Percentiles rank a stretch among this genome's conserved stretches.
phyloP scores from a whole-genome alignment of 1,140 invertebrate species.

The Hormaphis cornu region DNA sequence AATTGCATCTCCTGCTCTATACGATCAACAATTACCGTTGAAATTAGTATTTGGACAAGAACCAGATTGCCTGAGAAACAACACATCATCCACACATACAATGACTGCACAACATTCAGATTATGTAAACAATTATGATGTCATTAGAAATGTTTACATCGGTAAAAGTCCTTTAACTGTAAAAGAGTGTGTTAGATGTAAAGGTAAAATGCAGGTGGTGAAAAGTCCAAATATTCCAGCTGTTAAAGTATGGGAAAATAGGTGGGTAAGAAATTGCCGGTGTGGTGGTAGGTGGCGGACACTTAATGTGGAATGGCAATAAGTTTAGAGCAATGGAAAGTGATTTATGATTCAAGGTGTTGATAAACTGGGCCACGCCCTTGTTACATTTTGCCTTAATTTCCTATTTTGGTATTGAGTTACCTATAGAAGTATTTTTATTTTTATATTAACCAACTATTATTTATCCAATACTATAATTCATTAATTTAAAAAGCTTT shows the following conservation, averaged over 20 bases:
- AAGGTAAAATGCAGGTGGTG: slow-evolving; percentile 60
- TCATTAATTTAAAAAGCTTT: neutral
- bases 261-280: slow-evolving; percentile 65
- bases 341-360: too few relatives aligned
- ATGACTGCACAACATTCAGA: slow-evolving; percentile 54
- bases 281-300: slow-evolving; percentile 73
- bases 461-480: neutral
- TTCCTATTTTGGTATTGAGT: too few relatives aligned
- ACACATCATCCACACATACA: slow-evolving; percentile 56
- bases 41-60: slow-evolving; percentile 64
- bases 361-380: too few relatives aligned
- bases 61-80: slow-evolving; percentile 57
- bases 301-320: slow-evolving; percentile 40
- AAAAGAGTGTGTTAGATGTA: slow-evolving; percentile 65
- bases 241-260: slow-evolving; percentile 73
- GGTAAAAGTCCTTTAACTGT: slow-evolving; percentile 56
- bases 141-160: slow-evolving; percentile 66
- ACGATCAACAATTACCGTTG: slow-evolving; percentile 42
- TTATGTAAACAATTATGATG: slow-evolving; percentile 44
- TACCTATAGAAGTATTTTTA: too few relatives aligned
- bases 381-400: too few relatives aligned
- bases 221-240: slow-evolving; percentile 62
- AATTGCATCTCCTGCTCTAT: slow-evolving; percentile 58
- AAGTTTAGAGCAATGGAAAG: neutral
- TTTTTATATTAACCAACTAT: too few relatives aligned